Base-by-base conservation (phyloP, 2,888 invertebrate genomes). In the Amiota communis region DNA sequence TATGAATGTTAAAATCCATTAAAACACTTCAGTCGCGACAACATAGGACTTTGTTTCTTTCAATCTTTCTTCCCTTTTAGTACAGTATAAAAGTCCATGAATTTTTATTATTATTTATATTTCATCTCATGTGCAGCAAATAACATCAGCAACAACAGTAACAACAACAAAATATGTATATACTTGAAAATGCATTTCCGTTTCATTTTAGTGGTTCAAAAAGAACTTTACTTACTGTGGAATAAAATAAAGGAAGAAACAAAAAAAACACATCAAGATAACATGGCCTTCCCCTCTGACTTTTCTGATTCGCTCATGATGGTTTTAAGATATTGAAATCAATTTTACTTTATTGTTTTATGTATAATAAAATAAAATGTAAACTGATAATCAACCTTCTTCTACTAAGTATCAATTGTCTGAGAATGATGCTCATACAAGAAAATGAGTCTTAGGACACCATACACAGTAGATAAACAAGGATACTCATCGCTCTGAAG, bases 1-100 rank as follows among this genome's bases (percentile, higher is more conserved):
- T 76, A 75, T 76, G 75, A 75, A 79, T 80, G 78, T 65, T 73
- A 84, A 81, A 86, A 84, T 82, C 85, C 85, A 85, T 85, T 85
- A 85, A 85, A 85, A 82, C 85, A 82, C 85, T 85, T 76, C 76
- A 83, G 79, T 75, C 73, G 65, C 74, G 77, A 81, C 64, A 72
- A 64, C 56, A 57, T 23, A 36, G 83, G 80, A 83, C 70, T 67
- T 67, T 51, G 84, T 80, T 81, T 80, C 81, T 77, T 57, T 70
- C 17, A 11, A 11, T 59, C 17, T 57, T 57, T 17, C 15, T 15
- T 17, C 10, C 15, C 4, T 59, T 59, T 20, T 59, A 59, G 36
- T 36, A 36, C 36, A 36, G 36, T 36, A n/a, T n/a, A 36, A 36
- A 36, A 36, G 36, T 36, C 36, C 6, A 2, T 36, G 36, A 36